Conservation (phyloP, 2,797 vertebrate species). For the Acipenser ruthenus region DNA sequence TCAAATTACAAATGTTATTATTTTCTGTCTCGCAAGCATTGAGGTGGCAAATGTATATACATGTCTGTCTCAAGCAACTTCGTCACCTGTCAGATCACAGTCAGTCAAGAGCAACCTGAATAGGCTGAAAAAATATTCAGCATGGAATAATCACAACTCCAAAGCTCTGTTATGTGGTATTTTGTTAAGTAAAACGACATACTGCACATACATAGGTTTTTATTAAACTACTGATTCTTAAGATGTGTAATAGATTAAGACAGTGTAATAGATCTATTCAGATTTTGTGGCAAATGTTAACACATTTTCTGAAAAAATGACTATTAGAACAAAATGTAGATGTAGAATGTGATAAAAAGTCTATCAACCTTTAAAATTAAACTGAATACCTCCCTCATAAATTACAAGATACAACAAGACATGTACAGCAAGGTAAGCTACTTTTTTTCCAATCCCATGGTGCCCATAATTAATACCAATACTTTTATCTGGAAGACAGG, state of each 20-base stretch:
- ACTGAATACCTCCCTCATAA: too few relatives aligned
- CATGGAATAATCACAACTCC: background rate
- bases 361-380: too few relatives aligned
- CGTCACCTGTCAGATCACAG: constrained; percentile 47
- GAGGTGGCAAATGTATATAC: constrained; percentile 16
- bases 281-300: too few relatives aligned
- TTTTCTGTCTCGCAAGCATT: constrained; percentile 30
- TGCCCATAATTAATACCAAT: background rate
- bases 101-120: constrained; percentile 13
- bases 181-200: constrained; percentile 4
- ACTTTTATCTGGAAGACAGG: background rate
- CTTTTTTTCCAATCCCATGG: too few relatives aligned
- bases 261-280: too few relatives aligned
- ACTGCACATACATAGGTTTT: background rate
- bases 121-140: background rate
- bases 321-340: too few relatives aligned
- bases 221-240: too few relatives aligned
- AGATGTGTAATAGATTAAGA: too few relatives aligned
- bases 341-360: too few relatives aligned
- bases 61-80: constrained; percentile 7
- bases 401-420: too few relatives aligned
- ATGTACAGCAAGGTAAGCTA: too few relatives aligned
- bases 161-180: background rate
- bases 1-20: constrained; percentile 33
- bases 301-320: too few relatives aligned